Percentiles rank a stretch among this genome's conserved stretches.
phyloP scores from a whole-genome alignment of 23 tunicate genomes.

The Trididemnum nubilum region DNA sequence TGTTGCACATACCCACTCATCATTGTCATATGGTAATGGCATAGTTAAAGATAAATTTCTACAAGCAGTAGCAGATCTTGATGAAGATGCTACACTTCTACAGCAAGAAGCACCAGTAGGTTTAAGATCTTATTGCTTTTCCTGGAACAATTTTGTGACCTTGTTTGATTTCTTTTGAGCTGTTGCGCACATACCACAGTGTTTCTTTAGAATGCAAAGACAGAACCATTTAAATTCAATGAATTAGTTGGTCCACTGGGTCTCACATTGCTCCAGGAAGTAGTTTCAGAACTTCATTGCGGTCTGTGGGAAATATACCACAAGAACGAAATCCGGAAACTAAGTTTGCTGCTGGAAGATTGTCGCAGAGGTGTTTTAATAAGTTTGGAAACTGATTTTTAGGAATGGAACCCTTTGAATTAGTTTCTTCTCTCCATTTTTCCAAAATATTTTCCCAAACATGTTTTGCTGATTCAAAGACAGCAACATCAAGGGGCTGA shows the following conservation, averaged over 20 bases:
- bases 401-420: background rate
- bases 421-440: background rate
- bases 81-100: too few relatives aligned
- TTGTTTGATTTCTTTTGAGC: too few relatives aligned
- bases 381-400: background rate
- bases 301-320: background rate
- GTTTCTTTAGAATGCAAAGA: background rate
- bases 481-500: slow-evolving; percentile 8
- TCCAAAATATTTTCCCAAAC: background rate
- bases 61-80: too few relatives aligned
- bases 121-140: too few relatives aligned
- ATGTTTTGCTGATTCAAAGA: background rate
- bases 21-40: too few relatives aligned
- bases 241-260: background rate
- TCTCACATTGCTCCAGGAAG: background rate
- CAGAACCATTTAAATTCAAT: background rate
- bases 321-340: background rate
- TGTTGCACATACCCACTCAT: too few relatives aligned
- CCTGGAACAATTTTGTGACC: too few relatives aligned
- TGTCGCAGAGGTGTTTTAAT: background rate
- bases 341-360: background rate
- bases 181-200: background rate
- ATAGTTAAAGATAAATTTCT: too few relatives aligned
- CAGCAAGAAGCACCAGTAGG: too few relatives aligned
- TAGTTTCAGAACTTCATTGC: background rate